Percentiles rank a stretch among this genome's conserved stretches.
phyloP scores from a whole-genome alignment of 2,113 vertebrate species.

The Vulpes vulpes region DNA sequence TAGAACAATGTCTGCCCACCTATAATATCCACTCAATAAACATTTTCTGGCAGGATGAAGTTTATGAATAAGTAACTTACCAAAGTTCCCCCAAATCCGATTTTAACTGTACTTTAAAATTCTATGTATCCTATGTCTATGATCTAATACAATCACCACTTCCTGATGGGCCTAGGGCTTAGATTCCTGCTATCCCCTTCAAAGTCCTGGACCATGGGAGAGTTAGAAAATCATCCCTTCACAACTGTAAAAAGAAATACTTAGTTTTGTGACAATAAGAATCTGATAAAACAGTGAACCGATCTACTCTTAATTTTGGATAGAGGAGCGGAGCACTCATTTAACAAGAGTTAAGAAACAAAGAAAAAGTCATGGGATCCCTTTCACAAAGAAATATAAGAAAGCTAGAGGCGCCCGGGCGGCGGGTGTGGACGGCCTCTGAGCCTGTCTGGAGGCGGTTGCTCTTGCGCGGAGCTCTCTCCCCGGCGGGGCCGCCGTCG shows the following conservation, averaged over 20 bases:
- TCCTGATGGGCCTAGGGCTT: background rate
- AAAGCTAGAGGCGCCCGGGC: background rate
- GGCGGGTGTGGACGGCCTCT: too few species aligned
- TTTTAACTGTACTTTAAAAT: background rate
- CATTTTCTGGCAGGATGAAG: background rate
- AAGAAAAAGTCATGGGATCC: background rate
- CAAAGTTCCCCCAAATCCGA: background rate
- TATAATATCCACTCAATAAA: background rate
- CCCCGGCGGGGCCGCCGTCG: too few species aligned
- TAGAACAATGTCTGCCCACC: background rate
- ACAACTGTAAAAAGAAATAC: background rate
- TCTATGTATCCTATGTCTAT: background rate
- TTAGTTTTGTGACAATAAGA: background rate
- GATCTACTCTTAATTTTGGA: background rate
- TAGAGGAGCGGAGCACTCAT: background rate
- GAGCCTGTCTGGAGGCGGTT: too few species aligned
- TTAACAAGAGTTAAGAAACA: background rate
- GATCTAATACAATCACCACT: background rate
- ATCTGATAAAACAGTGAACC: background rate
- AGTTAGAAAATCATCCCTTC: background rate
- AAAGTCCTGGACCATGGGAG: background rate
- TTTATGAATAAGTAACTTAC: background rate
- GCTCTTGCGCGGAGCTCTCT: too few species aligned
- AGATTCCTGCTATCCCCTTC: background rate
- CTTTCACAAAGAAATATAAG: background rate